Evolutionary conservation across 2,113 vertebrate species (phyloP), one percentile per base, ranked within the genome.

Genomic region (Cricetomys ansorgei): DNA sequence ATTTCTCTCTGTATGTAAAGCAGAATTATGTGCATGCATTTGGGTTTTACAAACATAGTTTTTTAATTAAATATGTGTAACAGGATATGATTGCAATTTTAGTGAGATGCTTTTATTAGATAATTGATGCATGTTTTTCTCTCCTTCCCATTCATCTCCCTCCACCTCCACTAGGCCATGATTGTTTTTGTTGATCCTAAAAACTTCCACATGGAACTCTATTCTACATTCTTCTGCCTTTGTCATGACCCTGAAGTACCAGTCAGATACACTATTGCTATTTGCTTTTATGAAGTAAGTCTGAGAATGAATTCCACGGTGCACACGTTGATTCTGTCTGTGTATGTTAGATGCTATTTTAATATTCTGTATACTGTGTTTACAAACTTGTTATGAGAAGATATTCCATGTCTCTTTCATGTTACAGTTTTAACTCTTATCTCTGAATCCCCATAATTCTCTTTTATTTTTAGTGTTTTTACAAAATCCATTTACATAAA

Each of bases 281-380:
- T 99, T 97, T 99, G 98, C 98, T 99, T 99, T 98, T 99, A 99
- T 97, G 99, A 99, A 99, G 99, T 99, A 98, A 98, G 98, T 98
- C 69, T 89, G 85, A 95, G 0, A 57, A 37, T 34, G 90, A 84
- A 62, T 91, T 40, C 7, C 31, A 37, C 45, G 91, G 57, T 80
- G 37, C 10, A 23, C 45, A 48, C 79, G 65, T 83, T 92, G 55
- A 79, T 86, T 87, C 15, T 94, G 31, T 87, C 84, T 87, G 45
- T 55, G 3, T 69, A 4, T 88, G 8, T 27, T 87, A 37, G 57
- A 40, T 81, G 57, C 45, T 91, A 50, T 80, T 92, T 65, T 96
- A n/a, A 65, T 89, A 55, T 40, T 94, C 57, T 88, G 3, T 95
- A 7, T 3, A 48, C 27, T 94, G 29, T 70, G 11, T 69, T 94